phyloP scores from a whole-genome alignment of 1,140 invertebrate species.

The Campodea augens region DNA sequence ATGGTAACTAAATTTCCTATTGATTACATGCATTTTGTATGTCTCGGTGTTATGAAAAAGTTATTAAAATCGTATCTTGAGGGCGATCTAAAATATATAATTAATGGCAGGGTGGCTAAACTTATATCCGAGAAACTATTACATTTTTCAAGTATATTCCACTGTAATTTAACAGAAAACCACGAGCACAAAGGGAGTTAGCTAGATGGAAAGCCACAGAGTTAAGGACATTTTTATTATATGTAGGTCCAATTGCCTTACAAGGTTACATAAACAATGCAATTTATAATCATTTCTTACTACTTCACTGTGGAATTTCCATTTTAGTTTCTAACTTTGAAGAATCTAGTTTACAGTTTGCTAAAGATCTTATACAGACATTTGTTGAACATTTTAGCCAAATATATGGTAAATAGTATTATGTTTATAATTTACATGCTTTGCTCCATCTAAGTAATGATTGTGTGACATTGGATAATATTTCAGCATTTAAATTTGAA shows the following conservation, averaged over 20 bases:
- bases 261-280: conserved; percentile 10
- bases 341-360: background rate
- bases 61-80: too few relatives aligned
- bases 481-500: background rate
- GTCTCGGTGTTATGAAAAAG: background rate
- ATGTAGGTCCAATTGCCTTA: conserved; percentile 21
- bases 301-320: background rate
- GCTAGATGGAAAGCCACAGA: conserved; percentile 25
- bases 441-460: background rate
- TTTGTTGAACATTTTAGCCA: background rate
- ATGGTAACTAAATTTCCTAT: background rate
- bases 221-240: conserved; percentile 22
- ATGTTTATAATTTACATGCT: background rate
- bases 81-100: too few relatives aligned
- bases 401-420: background rate
- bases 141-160: conserved; percentile 12
- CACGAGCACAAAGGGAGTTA: conserved; percentile 15
- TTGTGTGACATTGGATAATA: background rate
- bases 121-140: too few relatives aligned
- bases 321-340: background rate
- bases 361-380: background rate
- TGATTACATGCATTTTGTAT: background rate
- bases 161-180: conserved; percentile 21
- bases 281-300: conserved; percentile 7
- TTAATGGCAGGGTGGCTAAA: too few relatives aligned